Base-by-base conservation (phyloP, 2,888 invertebrate species). In the Penaeus monodon region DNA sequence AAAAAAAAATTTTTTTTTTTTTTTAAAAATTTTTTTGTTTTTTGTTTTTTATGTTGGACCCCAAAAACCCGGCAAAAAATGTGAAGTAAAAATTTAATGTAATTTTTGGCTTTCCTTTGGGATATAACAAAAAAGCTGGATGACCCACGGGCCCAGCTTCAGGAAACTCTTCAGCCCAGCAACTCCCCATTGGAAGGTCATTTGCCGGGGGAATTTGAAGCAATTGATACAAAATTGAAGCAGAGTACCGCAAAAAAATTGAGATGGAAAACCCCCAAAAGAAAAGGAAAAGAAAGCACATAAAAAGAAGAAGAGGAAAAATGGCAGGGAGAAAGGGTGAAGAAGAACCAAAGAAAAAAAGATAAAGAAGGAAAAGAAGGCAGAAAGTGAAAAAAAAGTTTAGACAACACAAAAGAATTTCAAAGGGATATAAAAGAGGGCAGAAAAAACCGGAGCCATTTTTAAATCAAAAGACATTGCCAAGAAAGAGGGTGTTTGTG, bases 121-220 rank as follows among this genome's bases (percentile, higher is more conserved):
- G 94, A 97, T 91, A 96, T 96, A 91, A 96, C 96, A 0, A 96
- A 97, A 0, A 95, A 95, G 90, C 94, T 95, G 89, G 94, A 95
- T 0, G 95, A 95, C 29, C 86, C 89, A 85, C 76, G 14, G 87
- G 24, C 88, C 90, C 12, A 83, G 88, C 14, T 84, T 89, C 64
- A 88, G 88, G 90, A 87, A 44, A 89, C 44, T 86, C 88, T 20
- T 84, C 87, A 1, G 88, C n/a, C 83, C 65, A 87, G 87, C 44
- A 81, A 86, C 66, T 86, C 82, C 20, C 83, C 85, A 14, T 22
- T 82, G 79, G 63, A 83, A 86, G 70, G 87, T 86, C 29, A 84
- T n/a, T 85, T 49, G 82, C 86, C 22, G n/a, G 86, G 86, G 77
- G 87, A 88, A 57, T 85, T 89, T 70, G 86, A 86, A 76, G 84